These are phyloP conservation scores for Otis tarda DNA, from an alignment of 2,113 vertebrate species.

Conservation along the genomic window DNA sequence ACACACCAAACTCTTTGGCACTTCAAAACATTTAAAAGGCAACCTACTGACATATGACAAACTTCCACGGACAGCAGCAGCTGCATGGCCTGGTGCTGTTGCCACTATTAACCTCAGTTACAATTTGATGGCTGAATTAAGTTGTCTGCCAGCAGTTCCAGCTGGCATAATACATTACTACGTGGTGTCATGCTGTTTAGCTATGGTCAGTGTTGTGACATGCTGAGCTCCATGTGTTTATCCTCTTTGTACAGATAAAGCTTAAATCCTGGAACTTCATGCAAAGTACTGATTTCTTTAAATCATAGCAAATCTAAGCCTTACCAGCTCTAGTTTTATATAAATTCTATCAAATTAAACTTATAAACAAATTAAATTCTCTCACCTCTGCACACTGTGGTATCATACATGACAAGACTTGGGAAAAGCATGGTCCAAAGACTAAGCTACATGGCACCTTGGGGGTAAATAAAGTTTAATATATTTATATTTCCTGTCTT, in stretches of 20 bases:
- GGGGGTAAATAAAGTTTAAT: background rate
- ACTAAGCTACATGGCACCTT: background rate
- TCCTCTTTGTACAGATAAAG: slow-evolving; percentile 12
- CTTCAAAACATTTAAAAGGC: slow-evolving; percentile 40
- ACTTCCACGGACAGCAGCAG: slow-evolving; percentile 48
- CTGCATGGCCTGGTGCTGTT: slow-evolving; percentile 29
- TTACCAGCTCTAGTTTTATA: background rate
- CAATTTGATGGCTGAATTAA: slow-evolving; percentile 61
- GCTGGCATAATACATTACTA: slow-evolving; percentile 56
- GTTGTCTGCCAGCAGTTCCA: slow-evolving; percentile 64
- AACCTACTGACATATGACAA: slow-evolving; percentile 27
- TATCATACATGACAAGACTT: background rate
- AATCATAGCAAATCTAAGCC: background rate
- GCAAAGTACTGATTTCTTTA: slow-evolving; percentile 4
- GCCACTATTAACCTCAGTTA: slow-evolving; percentile 56
- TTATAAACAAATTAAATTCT: background rate
- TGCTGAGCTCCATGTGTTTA: slow-evolving; percentile 33
- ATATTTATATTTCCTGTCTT: background rate
- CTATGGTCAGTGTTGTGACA: slow-evolving; percentile 38
- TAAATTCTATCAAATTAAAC: background rate
- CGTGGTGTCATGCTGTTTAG: slow-evolving; percentile 43
- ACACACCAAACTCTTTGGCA: background rate
- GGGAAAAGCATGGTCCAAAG: background rate
- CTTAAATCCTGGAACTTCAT: background rate
- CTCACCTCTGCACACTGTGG: background rate